These are phyloP conservation scores for Psilopsiagon aurifrons DNA, from an alignment of 2,113 vertebrate genomes.

Conservation along the genomic window DNA sequence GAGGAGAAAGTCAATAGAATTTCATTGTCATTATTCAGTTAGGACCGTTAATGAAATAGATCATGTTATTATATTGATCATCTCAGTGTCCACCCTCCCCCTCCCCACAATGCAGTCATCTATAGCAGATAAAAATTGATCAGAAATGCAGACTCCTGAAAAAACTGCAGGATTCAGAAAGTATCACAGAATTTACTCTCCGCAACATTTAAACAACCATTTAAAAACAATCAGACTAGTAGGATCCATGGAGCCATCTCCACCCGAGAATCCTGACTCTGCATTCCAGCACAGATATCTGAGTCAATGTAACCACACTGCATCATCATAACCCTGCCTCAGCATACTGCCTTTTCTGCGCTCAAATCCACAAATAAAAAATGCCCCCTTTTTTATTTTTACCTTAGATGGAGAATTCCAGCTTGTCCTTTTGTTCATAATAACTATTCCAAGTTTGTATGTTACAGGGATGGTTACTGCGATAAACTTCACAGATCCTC, in stretches of 20 bases:
- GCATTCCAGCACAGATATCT: slow-evolving; percentile 36
- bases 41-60: slow-evolving; percentile 27
- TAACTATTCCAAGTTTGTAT: slow-evolving; percentile 61
- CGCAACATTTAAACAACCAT: background rate
- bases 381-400: slow-evolving; percentile 8
- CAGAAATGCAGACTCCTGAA: background rate
- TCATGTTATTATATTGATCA: slow-evolving; percentile 27
- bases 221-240: background rate
- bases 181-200: background rate
- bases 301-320: slow-evolving; percentile 26
- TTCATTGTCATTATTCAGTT: slow-evolving; percentile 16
- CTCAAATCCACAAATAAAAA: slow-evolving; percentile 51
- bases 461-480: slow-evolving; percentile 12
- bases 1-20: background rate
- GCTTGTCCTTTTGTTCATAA: slow-evolving; percentile 52
- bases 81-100: slow-evolving; percentile 3
- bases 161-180: background rate
- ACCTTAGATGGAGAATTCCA: slow-evolving; percentile 70
- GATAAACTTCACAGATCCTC: slow-evolving; percentile 62
- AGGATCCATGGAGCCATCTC: background rate
- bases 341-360: slow-evolving; percentile 45
- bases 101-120: slow-evolving; percentile 59
- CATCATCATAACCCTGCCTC: slow-evolving; percentile 57
- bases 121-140: background rate
- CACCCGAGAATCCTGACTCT: slow-evolving; percentile 39